Conservation (phyloP, 2,888 invertebrate genomes). For the Cordilura impudica region DNA sequence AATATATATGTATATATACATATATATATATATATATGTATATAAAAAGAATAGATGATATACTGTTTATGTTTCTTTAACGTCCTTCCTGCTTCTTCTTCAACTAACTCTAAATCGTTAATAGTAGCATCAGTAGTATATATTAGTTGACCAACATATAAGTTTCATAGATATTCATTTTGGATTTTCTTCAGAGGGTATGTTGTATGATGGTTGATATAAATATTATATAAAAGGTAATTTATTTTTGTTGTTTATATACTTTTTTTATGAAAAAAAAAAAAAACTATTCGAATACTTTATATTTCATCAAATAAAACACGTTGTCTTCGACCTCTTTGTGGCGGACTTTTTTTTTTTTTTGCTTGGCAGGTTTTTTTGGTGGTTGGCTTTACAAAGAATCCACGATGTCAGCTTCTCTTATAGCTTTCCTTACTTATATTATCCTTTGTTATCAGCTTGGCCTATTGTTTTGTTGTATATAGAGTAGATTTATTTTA, state of each 20-base stretch:
- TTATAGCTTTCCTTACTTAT: slow-evolving; percentile 49
- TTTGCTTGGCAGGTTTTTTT: slow-evolving; percentile 70
- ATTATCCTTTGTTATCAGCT: slow-evolving; percentile 31
- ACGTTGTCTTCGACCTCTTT: slow-evolving; percentile 37
- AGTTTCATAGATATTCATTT: slow-evolving; percentile 2
- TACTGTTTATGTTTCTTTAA: slow-evolving; percentile 52
- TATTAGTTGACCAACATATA: neutral
- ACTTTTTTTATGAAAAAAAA: slow-evolving; percentile 46
- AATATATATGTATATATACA: slow-evolving; percentile 55
- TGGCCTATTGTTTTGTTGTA: slow-evolving; percentile 14
- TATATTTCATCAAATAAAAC: slow-evolving; percentile 32
- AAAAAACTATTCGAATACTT: slow-evolving; percentile 62
- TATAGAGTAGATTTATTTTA: slow-evolving; percentile 43
- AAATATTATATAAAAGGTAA: slow-evolving; percentile 44
- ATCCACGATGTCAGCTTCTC: slow-evolving; percentile 31
- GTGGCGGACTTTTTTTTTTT: slow-evolving; percentile 59
- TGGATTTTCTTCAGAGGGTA: slow-evolving; percentile 13
- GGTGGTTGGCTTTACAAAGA: slow-evolving; percentile 28
- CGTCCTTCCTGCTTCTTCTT: slow-evolving; percentile 1
- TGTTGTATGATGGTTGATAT: slow-evolving; percentile 17
- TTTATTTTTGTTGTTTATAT: slow-evolving; percentile 16
- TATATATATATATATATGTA: slow-evolving; percentile 52
- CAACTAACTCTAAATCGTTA: slow-evolving; percentile 20
- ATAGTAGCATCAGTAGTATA: slow-evolving; percentile 4
- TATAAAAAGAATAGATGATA: slow-evolving; percentile 40